Conservation (phyloP, 2,797 vertebrate genomes). For the Eulemur coronatus region DNA sequence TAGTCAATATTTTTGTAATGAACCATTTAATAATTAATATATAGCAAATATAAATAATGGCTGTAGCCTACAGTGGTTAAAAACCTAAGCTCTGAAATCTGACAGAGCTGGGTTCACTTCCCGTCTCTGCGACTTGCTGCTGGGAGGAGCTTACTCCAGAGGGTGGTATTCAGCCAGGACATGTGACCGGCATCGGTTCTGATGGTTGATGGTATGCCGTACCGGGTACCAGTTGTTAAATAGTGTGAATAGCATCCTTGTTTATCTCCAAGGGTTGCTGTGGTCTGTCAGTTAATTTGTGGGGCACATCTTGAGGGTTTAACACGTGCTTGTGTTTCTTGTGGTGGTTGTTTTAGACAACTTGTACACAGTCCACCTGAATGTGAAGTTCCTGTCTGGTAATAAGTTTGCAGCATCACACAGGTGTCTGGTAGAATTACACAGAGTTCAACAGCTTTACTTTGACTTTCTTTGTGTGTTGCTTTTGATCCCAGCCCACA, state of each 20-base stretch:
- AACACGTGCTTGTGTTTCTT: not conserved
- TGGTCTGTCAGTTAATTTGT: not conserved
- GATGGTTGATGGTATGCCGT: accelerated
- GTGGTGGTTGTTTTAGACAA: not conserved
- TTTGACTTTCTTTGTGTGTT: not conserved
- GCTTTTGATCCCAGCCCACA: not conserved
- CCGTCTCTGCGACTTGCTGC: not conserved
- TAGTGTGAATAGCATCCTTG: too few relatives aligned
- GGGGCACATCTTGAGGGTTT: not conserved
- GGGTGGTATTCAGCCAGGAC: not conserved
- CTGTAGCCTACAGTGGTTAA: not conserved
- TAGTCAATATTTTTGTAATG: slow-evolving; percentile 54
- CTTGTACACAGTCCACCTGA: not conserved
- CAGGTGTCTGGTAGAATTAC: not conserved
- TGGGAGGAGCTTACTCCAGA: not conserved
- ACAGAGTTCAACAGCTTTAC: slow-evolving; percentile 22
- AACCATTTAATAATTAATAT: slow-evolving; percentile 44
- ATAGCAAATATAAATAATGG: not conserved
- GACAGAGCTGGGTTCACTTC: not conserved
- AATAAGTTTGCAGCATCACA: not conserved
- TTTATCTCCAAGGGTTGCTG: not conserved
- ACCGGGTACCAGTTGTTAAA: not conserved
- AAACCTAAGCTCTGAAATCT: not conserved
- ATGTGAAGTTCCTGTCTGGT: not conserved
- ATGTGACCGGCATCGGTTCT: accelerated